Base-by-base conservation (phyloP, 2,113 vertebrate genomes). In the Mirza zaza region DNA sequence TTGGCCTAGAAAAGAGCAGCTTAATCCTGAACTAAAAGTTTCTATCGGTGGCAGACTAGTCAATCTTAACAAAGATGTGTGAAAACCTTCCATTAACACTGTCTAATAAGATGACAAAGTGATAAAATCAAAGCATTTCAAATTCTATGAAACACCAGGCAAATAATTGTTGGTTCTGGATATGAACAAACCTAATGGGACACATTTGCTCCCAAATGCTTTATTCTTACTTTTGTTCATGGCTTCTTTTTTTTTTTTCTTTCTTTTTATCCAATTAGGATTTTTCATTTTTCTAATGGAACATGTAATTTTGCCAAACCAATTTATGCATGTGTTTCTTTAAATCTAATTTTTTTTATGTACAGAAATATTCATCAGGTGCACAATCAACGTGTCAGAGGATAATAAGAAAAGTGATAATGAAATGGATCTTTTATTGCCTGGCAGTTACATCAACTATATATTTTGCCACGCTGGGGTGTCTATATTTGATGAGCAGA, bases 251-350 rank as follows among this genome's bases (percentile, higher is more conserved):
- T 85, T 61, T 55, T 18, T 55, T 17, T 18, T 6, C 77, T 80
- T 12, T 10, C 25, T 39, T 81, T 21, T 15, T 3, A 63, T 57
- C 6, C 7, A 70, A 32, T n/a, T 27, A 76, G 52, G 17, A 63
- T 65, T 79, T 73, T 87, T 91, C 21, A n/a, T 8, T 87, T 68
- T 90, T 25, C 34, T 65, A 39, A 96, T 57, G 21, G 93, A 88
- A 27, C 20, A 68, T 48, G 13, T 67, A 45, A 80, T 70, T 94
- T 89, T 86, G 32, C 32, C 6, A 92, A 87, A 89, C 5, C 29
- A 63, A 8, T 76, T 85, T 63, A 55, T 13, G 2, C 5, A 75
- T 61, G 6, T 15, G 59, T 76, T 92, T 65, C 23, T 75, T 50
- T 71, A 87, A 93, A 55, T 48, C 27, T 86, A 95, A 84, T 48